phyloP scores from a whole-genome alignment of 2,888 invertebrate species.

The Agriotes lineatus region DNA sequence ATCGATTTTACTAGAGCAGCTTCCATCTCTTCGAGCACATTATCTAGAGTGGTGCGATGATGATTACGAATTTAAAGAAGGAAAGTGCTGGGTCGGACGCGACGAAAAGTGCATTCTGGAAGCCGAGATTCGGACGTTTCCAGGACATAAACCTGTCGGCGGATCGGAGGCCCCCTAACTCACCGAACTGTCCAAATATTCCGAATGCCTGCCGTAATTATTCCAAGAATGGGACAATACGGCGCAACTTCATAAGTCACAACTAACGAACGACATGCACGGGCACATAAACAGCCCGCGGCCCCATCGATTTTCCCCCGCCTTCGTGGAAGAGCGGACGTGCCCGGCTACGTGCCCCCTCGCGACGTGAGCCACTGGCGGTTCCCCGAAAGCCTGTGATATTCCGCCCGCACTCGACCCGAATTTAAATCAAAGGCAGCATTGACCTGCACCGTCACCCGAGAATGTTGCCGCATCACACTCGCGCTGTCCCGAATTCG shows the following conservation, averaged over 20 bases:
- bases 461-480: slow-evolving; percentile 34
- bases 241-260: slow-evolving; percentile 21
- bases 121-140: slow-evolving; percentile 1
- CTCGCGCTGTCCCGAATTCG: too few relatives aligned
- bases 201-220: slow-evolving; percentile 20
- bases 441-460: slow-evolving; percentile 45
- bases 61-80: background rate
- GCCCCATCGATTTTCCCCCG: slow-evolving; percentile 36
- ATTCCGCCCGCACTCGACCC: slow-evolving; percentile 58
- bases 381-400: slow-evolving; percentile 44
- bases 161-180: slow-evolving; percentile 19
- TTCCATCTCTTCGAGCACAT: too few relatives aligned
- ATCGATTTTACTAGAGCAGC: too few relatives aligned
- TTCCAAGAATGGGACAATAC: slow-evolving; percentile 35
- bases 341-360: slow-evolving; percentile 35
- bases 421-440: slow-evolving; percentile 58
- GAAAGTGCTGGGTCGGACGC: slow-evolving; percentile 8
- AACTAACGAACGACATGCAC: slow-evolving; percentile 20
- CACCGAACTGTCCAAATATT: slow-evolving; percentile 33
- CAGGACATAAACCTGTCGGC: background rate
- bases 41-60: too few relatives aligned
- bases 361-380: slow-evolving; percentile 41
- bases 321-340: slow-evolving; percentile 35
- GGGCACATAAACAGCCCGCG: slow-evolving; percentile 25
- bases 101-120: too few relatives aligned